Conservation (phyloP, 2,113 vertebrate species). For the Myxocyprinus asiaticus region DNA sequence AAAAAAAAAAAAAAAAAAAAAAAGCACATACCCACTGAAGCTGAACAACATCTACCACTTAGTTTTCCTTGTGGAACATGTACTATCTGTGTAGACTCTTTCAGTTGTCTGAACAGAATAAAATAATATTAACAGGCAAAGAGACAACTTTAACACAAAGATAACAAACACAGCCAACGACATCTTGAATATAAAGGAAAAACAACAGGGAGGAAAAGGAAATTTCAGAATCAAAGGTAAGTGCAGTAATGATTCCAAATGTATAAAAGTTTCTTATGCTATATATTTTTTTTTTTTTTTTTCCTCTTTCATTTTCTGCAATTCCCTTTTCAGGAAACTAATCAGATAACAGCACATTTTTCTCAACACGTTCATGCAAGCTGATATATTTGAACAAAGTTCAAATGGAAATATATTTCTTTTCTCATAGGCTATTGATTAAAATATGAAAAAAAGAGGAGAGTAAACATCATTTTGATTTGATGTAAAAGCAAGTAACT, state of each 20-base stretch:
- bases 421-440: slow-evolving; percentile 84
- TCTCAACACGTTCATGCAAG: slow-evolving; percentile 89
- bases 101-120: slow-evolving; percentile 65
- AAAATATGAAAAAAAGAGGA: slow-evolving; percentile 82
- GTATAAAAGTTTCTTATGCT: slow-evolving; percentile 68
- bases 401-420: slow-evolving; percentile 85
- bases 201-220: slow-evolving; percentile 65
- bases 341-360: slow-evolving; percentile 84
- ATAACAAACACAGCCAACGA: slow-evolving; percentile 67
- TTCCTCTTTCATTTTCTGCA: slow-evolving; percentile 70
- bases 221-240: slow-evolving; percentile 67
- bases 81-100: slow-evolving; percentile 69
- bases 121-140: slow-evolving; percentile 67
- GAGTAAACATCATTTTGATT: slow-evolving; percentile 78
- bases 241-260: slow-evolving; percentile 88
- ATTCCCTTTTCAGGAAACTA: slow-evolving; percentile 78
- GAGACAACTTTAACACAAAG: slow-evolving; percentile 69
- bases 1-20: slow-evolving; percentile 51
- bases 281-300: slow-evolving; percentile 46
- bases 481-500: slow-evolving; percentile 79
- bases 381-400: slow-evolving; percentile 84
- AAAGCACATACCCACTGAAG: slow-evolving; percentile 75
- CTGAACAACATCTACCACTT: slow-evolving; percentile 75
- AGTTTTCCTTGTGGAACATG: slow-evolving; percentile 69
- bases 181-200: slow-evolving; percentile 51